These are phyloP conservation scores for Catharus fuscescens DNA, from an alignment of 2,113 vertebrate genomes.

Conservation along the genomic window DNA sequence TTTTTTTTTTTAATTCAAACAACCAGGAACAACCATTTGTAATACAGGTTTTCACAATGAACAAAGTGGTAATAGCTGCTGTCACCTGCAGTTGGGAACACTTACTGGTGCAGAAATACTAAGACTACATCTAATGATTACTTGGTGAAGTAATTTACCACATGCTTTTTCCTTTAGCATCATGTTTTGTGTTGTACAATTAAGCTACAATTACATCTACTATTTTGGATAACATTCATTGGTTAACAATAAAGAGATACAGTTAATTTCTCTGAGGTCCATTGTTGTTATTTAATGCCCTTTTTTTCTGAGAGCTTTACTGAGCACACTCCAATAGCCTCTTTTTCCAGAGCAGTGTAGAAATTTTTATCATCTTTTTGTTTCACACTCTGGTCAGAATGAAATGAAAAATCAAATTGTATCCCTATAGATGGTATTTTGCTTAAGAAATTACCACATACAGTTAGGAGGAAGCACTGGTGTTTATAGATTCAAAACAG, in stretches of 20 bases:
- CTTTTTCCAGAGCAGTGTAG: background rate
- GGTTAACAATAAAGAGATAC: constrained; percentile 89
- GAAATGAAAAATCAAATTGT: background rate
- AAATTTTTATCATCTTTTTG: background rate
- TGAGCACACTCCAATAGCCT: background rate
- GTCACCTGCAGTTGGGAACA: constrained; percentile 68
- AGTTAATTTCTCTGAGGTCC: constrained; percentile 76
- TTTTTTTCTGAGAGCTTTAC: constrained; percentile 30
- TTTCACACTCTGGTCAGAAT: background rate
- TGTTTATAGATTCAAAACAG: constrained; percentile 28
- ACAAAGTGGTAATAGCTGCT: constrained; percentile 69
- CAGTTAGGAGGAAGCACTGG: constrained; percentile 12
- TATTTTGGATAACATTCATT: constrained; percentile 85
- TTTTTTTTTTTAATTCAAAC: constrained; percentile 64
- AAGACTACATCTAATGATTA: constrained; percentile 61
- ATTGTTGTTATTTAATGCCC: constrained; percentile 78
- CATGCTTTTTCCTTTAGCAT: constrained; percentile 71
- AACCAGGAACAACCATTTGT: constrained; percentile 70
- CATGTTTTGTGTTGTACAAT: constrained; percentile 83
- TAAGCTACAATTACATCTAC: constrained; percentile 79
- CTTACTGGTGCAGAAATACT: constrained; percentile 72
- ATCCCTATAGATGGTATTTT: background rate
- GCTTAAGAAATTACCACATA: background rate
- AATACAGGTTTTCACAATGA: constrained; percentile 67
- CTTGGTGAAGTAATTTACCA: constrained; percentile 68